These are phyloP conservation scores for Zygothrica quintamaculata DNA, from an alignment of 2,888 invertebrate species.

Conservation along the genomic window DNA sequence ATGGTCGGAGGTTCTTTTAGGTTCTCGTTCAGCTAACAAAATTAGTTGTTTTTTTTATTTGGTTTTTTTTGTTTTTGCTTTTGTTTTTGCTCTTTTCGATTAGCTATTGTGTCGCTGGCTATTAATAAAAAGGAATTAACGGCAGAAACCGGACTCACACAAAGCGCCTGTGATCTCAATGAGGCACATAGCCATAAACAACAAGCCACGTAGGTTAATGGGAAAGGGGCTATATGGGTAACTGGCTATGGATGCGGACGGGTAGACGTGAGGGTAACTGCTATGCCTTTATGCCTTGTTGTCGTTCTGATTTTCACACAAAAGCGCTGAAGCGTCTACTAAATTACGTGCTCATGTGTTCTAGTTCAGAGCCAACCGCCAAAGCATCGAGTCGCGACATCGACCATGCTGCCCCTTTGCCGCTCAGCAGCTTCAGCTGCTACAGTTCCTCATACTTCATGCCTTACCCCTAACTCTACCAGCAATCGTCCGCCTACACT, in stretches of 20 bases:
- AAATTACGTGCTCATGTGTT: slow-evolving; percentile 81
- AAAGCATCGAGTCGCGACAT: slow-evolving; percentile 34
- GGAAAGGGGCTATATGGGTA: not conserved
- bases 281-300: slow-evolving; percentile 42
- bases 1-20: slow-evolving; percentile 40
- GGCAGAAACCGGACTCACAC: slow-evolving; percentile 75
- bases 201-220: slow-evolving; percentile 50
- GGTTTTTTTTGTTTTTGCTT: slow-evolving; percentile 7
- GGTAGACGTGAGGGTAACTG: not conserved
- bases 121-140: slow-evolving; percentile 80
- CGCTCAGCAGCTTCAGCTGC: too few relatives aligned
- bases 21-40: slow-evolving; percentile 55
- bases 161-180: slow-evolving; percentile 67
- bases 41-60: too few relatives aligned
- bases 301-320: slow-evolving; percentile 78
- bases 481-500: slow-evolving; percentile 16
- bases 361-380: slow-evolving; percentile 60
- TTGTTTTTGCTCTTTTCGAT: slow-evolving; percentile 33
- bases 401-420: slow-evolving; percentile 1
- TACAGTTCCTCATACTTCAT: not conserved
- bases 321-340: slow-evolving; percentile 79
- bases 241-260: slow-evolving; percentile 3
- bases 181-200: slow-evolving; percentile 75
- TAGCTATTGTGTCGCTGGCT: slow-evolving; percentile 62
- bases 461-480: not conserved